These are phyloP conservation scores for Dynastes maya DNA, from an alignment of 2,888 invertebrate species.

Conservation along the genomic window DNA sequence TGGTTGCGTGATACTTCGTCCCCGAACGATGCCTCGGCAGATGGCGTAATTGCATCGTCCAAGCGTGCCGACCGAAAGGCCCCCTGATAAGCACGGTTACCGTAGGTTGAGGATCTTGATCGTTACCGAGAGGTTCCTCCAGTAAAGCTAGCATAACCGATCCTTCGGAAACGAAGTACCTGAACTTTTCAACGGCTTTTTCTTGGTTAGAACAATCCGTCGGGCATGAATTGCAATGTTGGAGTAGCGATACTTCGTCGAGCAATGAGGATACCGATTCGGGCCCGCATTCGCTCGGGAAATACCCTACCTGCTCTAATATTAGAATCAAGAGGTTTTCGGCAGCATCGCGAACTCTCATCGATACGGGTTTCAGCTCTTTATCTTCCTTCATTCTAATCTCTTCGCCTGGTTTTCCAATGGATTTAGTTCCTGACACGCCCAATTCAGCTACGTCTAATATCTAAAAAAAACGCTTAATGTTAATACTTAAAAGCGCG, in stretches of 20 bases:
- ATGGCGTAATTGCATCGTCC: slow-evolving; percentile 92
- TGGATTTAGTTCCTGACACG: slow-evolving; percentile 94
- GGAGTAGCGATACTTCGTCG: slow-evolving; percentile 88
- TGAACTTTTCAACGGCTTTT: slow-evolving; percentile 80
- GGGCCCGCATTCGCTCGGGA: slow-evolving; percentile 88
- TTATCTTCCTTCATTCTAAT: slow-evolving; percentile 96
- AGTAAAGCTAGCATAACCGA: slow-evolving; percentile 89
- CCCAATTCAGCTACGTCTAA: slow-evolving; percentile 98
- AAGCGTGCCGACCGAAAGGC: slow-evolving; percentile 95
- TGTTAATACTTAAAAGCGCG: background rate
- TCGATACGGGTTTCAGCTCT: slow-evolving; percentile 96
- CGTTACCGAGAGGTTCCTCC: slow-evolving; percentile 92
- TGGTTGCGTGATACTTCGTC: slow-evolving; percentile 76
- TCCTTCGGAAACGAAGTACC: slow-evolving; percentile 94
- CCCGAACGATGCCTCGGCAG: slow-evolving; percentile 88
- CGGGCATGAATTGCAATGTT: slow-evolving; percentile 80
- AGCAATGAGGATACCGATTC: slow-evolving; percentile 89
- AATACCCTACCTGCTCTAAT: slow-evolving; percentile 91
- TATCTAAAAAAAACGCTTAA: slow-evolving; percentile 58
- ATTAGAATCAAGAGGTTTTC: slow-evolving; percentile 93
- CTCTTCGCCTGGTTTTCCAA: slow-evolving; percentile 89
- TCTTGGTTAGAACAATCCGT: slow-evolving; percentile 72
- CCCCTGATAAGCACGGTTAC: slow-evolving; percentile 91
- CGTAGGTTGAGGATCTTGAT: slow-evolving; percentile 91
- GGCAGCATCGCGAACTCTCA: slow-evolving; percentile 97